Evolutionary conservation across 1,140 invertebrate genomes (phyloP).

Genomic region (Helicoverpa armigera): DNA sequence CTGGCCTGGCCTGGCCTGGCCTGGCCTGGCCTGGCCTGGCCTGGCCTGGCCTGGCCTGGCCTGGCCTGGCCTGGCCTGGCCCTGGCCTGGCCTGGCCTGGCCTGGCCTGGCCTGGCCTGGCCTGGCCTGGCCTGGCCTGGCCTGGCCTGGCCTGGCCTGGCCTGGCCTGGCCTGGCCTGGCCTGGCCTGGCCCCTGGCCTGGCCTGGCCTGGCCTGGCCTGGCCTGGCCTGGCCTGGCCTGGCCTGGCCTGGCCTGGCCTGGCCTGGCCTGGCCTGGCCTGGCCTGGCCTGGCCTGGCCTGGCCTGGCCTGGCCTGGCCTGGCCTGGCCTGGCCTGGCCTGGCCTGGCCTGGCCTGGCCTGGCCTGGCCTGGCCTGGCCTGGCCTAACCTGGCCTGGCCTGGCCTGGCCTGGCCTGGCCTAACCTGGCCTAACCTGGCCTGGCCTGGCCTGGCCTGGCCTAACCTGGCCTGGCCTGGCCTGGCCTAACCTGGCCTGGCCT

Average conservation of each 20-base stretch:
- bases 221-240: conserved; percentile 41
- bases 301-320: neutral
- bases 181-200: conserved; percentile 40
- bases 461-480: no score
- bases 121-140: conserved; percentile 35
- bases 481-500: no score
- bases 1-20: conserved; percentile 28
- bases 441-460: no score
- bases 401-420: neutral
- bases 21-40: conserved; percentile 28
- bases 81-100: conserved; percentile 30
- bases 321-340: neutral
- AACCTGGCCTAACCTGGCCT: neutral
- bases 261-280: neutral
- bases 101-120: conserved; percentile 14
- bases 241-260: conserved; percentile 27
- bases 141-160: conserved; percentile 38
- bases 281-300: neutral
- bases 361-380: neutral
- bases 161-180: conserved; percentile 36
- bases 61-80: conserved; percentile 39
- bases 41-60: conserved; percentile 23
- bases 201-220: conserved; percentile 41
- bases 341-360: neutral
- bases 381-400: neutral